phyloP scores from a whole-genome alignment of 2,797 vertebrate genomes.

The Acomys russatus region DNA sequence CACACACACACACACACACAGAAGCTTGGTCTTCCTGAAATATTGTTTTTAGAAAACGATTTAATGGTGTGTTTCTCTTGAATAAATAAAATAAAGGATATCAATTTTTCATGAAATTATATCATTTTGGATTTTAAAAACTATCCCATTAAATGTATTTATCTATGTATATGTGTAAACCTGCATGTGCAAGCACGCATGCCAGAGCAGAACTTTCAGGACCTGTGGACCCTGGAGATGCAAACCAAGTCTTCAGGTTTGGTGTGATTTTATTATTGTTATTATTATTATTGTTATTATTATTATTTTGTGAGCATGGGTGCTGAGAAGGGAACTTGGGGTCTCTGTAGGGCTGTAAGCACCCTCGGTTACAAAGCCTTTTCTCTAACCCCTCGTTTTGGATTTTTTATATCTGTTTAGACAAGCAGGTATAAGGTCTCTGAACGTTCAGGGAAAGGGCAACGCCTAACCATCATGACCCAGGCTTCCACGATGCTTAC shows the following conservation, averaged over 20 bases:
- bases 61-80: conserved; percentile 50
- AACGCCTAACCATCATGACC: conserved; percentile 16
- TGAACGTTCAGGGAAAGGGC: conserved; percentile 25
- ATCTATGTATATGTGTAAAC: not conserved
- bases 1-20: not conserved
- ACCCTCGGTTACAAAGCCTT: not conserved
- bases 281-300: no score
- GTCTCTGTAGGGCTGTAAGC: not conserved
- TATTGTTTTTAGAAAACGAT: conserved; percentile 29
- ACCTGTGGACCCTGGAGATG: not conserved
- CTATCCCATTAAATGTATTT: not conserved
- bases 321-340: not conserved
- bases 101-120: not conserved
- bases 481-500: conserved; percentile 54
- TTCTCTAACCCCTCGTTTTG: conserved; percentile 4
- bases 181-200: not conserved
- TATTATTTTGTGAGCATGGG: not conserved
- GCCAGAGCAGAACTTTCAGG: not conserved
- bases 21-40: conserved; percentile 33
- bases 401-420: conserved; percentile 59
- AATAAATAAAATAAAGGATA: not conserved
- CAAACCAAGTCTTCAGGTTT: not conserved
- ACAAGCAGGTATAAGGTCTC: conserved; percentile 32
- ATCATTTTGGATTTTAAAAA: not conserved
- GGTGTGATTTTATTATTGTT: not conserved